These are phyloP conservation scores for Rhynchonycteris naso DNA, from an alignment of 2,797 vertebrate genomes.

Conservation along the genomic window DNA sequence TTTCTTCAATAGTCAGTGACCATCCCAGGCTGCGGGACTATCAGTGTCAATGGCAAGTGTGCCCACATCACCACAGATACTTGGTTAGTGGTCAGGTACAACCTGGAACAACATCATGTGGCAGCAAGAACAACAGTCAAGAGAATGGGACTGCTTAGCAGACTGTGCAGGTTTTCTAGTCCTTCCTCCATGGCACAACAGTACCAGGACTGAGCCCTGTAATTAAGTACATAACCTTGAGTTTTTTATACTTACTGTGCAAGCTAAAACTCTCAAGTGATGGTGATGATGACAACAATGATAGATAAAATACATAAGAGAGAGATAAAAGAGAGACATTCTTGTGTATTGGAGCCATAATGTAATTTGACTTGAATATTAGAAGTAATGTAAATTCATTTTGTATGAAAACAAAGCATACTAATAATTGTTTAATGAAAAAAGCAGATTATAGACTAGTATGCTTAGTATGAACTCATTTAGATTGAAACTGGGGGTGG, in stretches of 20 bases:
- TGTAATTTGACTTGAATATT: background rate
- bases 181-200: background rate
- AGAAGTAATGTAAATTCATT: slow-evolving; percentile 27
- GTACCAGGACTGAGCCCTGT: background rate
- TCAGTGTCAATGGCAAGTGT: background rate
- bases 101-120: background rate
- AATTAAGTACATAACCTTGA: background rate
- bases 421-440: background rate
- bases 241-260: background rate
- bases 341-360: background rate
- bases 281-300: background rate
- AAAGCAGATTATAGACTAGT: background rate
- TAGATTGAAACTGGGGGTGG: too few relatives aligned
- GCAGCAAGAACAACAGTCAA: background rate
- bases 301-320: background rate
- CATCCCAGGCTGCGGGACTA: background rate
- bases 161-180: background rate
- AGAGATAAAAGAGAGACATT: background rate
- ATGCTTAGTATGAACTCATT: background rate
- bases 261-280: slow-evolving; percentile 3
- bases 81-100: background rate
- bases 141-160: background rate
- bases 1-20: background rate
- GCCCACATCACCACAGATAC: background rate
- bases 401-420: background rate